phyloP scores from a whole-genome alignment of 1,140 invertebrate genomes.

The Drepana arcuata region DNA sequence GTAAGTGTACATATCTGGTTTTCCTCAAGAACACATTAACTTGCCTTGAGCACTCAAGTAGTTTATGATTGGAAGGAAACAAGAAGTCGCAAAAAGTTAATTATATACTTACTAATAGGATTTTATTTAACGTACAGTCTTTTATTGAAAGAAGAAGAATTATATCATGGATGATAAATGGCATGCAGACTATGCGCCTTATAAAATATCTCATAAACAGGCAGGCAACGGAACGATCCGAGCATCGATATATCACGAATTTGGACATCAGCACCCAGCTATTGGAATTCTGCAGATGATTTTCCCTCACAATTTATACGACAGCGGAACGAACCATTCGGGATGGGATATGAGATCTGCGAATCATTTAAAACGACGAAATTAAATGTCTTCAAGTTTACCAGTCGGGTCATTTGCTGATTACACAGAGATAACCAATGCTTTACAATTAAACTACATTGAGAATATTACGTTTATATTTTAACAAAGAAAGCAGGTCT shows the following conservation, averaged over 20 bases:
- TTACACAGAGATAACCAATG: conserved; percentile 48
- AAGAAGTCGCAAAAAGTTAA: too few species aligned
- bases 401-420: conserved; percentile 35
- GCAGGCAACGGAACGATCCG: conserved; percentile 30
- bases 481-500: too few species aligned
- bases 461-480: conserved; percentile 23
- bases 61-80: too few species aligned
- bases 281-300: conserved; percentile 66
- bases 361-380: conserved; percentile 60
- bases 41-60: too few species aligned
- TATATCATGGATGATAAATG: conserved; percentile 49
- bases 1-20: too few species aligned
- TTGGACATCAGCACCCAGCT: conserved; percentile 60
- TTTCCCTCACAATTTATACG: conserved; percentile 57
- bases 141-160: too few species aligned
- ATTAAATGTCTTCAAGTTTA: conserved; percentile 58
- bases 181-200: conserved; percentile 44
- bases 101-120: too few species aligned
- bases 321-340: conserved; percentile 39
- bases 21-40: too few species aligned
- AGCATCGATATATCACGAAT: conserved; percentile 59
- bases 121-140: too few species aligned
- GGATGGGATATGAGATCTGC: conserved; percentile 45
- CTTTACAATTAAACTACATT: conserved; percentile 37
- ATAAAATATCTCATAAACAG: conserved; percentile 70